These are phyloP conservation scores for Styela clava DNA, from an alignment of 23 tunicate species.

Conservation along the genomic window DNA sequence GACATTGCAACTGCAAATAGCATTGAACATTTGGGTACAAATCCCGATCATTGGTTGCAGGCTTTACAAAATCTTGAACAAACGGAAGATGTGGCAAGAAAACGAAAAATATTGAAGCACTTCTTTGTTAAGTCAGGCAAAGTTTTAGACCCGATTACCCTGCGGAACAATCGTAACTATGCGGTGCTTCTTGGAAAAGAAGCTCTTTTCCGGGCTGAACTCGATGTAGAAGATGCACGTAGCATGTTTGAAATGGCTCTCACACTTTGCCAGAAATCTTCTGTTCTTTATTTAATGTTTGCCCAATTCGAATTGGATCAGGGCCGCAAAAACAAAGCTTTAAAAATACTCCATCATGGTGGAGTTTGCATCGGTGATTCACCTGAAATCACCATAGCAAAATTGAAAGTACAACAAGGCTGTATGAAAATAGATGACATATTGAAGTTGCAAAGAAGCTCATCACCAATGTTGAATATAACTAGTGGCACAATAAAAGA, in stretches of 20 bases:
- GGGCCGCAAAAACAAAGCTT: constrained; percentile 1
- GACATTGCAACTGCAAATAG: not conserved
- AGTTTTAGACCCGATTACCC: not conserved
- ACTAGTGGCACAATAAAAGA: not conserved
- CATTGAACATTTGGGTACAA: constrained; percentile 6
- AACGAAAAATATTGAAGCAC: not conserved
- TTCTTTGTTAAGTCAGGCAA: not conserved
- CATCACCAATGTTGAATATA: not conserved
- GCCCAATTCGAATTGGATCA: constrained; percentile 23
- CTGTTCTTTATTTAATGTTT: constrained; percentile 10
- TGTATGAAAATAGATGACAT: not conserved
- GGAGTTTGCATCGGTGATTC: not conserved
- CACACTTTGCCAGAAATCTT: not conserved
- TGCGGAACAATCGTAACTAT: not conserved
- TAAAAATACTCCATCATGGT: not conserved
- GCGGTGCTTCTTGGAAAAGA: constrained; percentile 4
- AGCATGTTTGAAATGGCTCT: constrained; percentile 8
- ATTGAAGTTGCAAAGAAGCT: too few relatives aligned
- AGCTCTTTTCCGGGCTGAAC: not conserved
- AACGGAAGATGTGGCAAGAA: constrained; percentile 6
- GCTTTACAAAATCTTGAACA: constrained; percentile 1
- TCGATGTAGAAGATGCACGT: constrained; percentile 7
- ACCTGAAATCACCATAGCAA: constrained; percentile 1
- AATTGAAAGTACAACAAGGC: constrained; percentile 2
- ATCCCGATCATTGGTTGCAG: constrained; percentile 21